Evolutionary conservation across 2,797 vertebrate genomes (phyloP), one percentile per base, ranked within the genome.

Genomic region (Iguana delicatissima): DNA sequence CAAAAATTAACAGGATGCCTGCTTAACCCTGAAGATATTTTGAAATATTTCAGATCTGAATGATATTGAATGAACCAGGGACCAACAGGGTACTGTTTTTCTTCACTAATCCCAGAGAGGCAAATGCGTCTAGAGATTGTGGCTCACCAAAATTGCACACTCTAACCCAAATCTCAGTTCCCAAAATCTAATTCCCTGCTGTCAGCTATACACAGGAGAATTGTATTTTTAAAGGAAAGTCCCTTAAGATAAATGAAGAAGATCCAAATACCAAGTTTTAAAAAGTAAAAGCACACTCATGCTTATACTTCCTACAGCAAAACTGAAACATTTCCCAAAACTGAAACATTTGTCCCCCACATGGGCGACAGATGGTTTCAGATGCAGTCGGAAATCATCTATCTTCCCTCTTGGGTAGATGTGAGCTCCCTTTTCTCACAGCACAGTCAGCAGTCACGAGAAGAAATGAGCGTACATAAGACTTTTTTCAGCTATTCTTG

Each of bases 31-130:
- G 74, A 76, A 46, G 57, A 55, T 84, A 24, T 67, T 77, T 76
- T 69, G 8, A 29, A 90, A 79, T 32, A 24, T 87, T 91, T 87
- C n/a, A 69, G 69, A 55, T 55, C 32, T 69, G 80, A 81, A 87
- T 1, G 64, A 10, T 62, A 35, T 55, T 38, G 6, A n/a, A 77
- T 16, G 12, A 35, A 6, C 26, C 26, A 32, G 22, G 26, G 29
- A 50, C 20, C 4, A 81, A 38, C 64, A 50, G 12, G 16, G 38
- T 4, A 50, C n/a, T 82, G 46, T 81, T 18, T 82, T 88, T 64
- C n/a, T 89, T 77, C 10, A 62, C 32, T 12, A 84, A 84, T 64
- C 57, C 1, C 13, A 59, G 18, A n/a, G 42, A 59, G 29, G 18
- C 35, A 82, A 38, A 87, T n/a, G n/a, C n/a, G n/a, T 16, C 55